Percentiles rank a stretch among this genome's conserved stretches.
These are phyloP conservation scores for Volucella inanis DNA, from an alignment of 2,888 invertebrate genomes.

Conservation along the genomic window DNA sequence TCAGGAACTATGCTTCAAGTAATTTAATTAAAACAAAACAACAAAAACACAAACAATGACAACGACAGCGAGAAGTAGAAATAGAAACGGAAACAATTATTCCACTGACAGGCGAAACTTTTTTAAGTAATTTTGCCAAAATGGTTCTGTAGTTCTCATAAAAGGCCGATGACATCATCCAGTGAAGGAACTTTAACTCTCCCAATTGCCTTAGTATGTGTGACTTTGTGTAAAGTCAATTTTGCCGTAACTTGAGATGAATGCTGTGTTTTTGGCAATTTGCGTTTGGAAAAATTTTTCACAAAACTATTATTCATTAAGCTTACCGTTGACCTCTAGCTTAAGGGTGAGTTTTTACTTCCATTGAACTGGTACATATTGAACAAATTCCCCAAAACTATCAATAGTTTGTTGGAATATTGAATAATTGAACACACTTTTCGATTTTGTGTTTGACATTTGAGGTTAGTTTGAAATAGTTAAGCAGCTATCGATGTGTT, in stretches of 20 bases:
- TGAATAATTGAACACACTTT: constrained; percentile 31
- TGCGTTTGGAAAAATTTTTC: constrained; percentile 12
- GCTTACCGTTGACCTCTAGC: constrained; percentile 1
- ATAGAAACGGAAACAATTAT: constrained; percentile 52
- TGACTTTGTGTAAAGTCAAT: constrained; percentile 4
- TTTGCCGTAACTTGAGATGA: constrained; percentile 20
- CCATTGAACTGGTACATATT: not conserved
- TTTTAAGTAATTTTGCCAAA: constrained; percentile 22
- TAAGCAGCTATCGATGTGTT: not conserved
- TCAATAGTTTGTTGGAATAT: constrained; percentile 12
- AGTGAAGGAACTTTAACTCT: constrained; percentile 3
- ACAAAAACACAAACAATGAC: not conserved
- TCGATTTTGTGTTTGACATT: constrained; percentile 13
- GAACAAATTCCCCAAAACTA: constrained; percentile 11
- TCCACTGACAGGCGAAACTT: constrained; percentile 32
- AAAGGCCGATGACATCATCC: constrained; percentile 55
- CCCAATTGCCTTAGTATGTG: not conserved
- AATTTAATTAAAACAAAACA: constrained; percentile 64
- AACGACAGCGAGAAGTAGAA: not conserved
- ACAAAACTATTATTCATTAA: constrained; percentile 27
- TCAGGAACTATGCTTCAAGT: constrained; percentile 31
- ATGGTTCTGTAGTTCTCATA: constrained; percentile 3
- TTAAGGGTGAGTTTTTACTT: not conserved
- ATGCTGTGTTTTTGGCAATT: constrained; percentile 26
- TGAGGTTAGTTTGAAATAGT: not conserved